A percentile compares a stretch with the other conserved stretches of the same genome.
Conservation (phyloP, 2,888 invertebrate genomes). For the Ochropleura leucogaster region DNA sequence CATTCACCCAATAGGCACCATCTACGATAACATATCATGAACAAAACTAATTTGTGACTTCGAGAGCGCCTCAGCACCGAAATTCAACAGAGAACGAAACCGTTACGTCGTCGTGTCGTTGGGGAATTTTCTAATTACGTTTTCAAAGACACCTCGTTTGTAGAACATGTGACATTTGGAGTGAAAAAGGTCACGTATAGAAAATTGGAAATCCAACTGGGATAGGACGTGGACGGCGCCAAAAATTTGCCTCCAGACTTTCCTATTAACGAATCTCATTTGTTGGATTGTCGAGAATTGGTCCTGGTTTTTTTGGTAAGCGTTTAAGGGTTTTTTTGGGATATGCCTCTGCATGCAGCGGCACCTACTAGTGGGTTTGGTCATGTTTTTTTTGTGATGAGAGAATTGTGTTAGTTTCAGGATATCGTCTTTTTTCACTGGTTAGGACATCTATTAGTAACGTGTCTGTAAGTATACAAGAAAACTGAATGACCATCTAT, state of each 20-base stretch:
- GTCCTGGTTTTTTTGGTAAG: conserved; percentile 30
- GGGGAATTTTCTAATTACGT: conserved; percentile 90
- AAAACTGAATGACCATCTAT: neutral
- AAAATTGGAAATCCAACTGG: conserved; percentile 83
- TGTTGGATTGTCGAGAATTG: conserved; percentile 66
- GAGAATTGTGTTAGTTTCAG: neutral
- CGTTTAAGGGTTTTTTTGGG: neutral
- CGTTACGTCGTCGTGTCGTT: conserved; percentile 85
- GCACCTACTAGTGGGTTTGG: neutral
- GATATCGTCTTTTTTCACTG: too few species aligned
- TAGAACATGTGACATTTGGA: conserved; percentile 87
- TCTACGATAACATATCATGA: conserved; percentile 62
- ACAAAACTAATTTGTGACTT: conserved; percentile 86
- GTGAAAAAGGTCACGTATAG: conserved; percentile 89
- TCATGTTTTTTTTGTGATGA: neutral
- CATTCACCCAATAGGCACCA: conserved; percentile 7
- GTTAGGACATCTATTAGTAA: neutral
- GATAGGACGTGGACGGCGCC: conserved; percentile 58
- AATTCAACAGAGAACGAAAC: conserved; percentile 78
- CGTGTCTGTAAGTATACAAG: neutral
- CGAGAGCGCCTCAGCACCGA: conserved; percentile 73
- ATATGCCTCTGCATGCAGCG: conserved; percentile 10
- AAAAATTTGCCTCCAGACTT: conserved; percentile 81
- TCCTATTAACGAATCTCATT: conserved; percentile 84
- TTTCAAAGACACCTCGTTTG: conserved; percentile 90